A percentile compares a stretch with the other conserved stretches of the same genome.
Conservation (phyloP, 2,888 invertebrate species). For the Stenichneumon culpator region DNA sequence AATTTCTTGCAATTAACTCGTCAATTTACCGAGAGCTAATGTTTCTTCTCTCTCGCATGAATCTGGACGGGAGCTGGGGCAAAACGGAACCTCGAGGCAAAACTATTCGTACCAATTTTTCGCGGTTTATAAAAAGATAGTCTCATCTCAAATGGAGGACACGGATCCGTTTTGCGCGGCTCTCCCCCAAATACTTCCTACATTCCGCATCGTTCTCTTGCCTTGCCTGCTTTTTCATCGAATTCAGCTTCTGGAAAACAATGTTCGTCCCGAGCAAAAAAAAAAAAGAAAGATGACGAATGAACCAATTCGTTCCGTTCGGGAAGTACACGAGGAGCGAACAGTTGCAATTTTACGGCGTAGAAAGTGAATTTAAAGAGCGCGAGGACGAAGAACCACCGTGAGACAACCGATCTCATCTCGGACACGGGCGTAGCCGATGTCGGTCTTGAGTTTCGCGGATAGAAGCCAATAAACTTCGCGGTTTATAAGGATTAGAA, state of each 20-base stretch:
- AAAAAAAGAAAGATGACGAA: slow-evolving; percentile 49
- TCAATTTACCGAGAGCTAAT: neutral
- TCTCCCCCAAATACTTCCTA: neutral
- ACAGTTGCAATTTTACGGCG: slow-evolving; percentile 77
- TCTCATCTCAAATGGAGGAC: too few relatives aligned
- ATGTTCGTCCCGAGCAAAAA: slow-evolving; percentile 40
- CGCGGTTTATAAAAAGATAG: too few relatives aligned
- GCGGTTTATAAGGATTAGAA: slow-evolving; percentile 70
- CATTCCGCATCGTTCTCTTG: slow-evolving; percentile 5
- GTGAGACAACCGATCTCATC: slow-evolving; percentile 40
- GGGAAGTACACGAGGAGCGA: slow-evolving; percentile 70
- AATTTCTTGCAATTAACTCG: slow-evolving; percentile 1
- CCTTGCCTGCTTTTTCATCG: neutral
- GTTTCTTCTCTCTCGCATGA: slow-evolving; percentile 4
- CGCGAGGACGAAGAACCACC: slow-evolving; percentile 39
- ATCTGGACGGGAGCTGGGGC: neutral
- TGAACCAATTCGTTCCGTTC: slow-evolving; percentile 74
- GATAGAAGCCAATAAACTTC: slow-evolving; percentile 64
- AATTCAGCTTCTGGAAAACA: slow-evolving; percentile 49
- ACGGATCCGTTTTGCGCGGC: neutral
- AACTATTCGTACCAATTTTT: too few relatives aligned
- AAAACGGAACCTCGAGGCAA: too few relatives aligned
- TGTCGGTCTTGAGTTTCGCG: slow-evolving; percentile 44
- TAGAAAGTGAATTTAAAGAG: slow-evolving; percentile 83
- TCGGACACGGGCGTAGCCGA: slow-evolving; percentile 37